Evolutionary conservation across 2,888 invertebrate species (phyloP).

Genomic region (Heliconius ethilla): DNA sequence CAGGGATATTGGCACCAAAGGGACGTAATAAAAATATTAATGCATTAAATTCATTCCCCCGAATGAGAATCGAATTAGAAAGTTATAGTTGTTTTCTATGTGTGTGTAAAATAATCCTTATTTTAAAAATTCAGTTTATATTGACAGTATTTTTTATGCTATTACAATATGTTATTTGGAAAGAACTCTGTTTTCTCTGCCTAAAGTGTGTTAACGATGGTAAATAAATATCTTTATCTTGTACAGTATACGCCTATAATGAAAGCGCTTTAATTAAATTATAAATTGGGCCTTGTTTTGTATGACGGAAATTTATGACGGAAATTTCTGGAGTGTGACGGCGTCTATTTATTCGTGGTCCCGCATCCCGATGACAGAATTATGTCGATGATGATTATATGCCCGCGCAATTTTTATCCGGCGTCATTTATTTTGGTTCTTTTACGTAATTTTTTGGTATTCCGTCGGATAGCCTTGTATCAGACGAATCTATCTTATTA

Average conservation of each 20-base stretch:
- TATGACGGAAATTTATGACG: conserved; percentile 44
- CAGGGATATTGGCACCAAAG: too few species aligned
- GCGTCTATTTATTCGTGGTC: conserved; percentile 57
- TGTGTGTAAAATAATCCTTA: not conserved
- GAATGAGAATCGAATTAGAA: too few species aligned
- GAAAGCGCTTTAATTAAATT: conserved; percentile 16
- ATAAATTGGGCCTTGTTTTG: conserved; percentile 32
- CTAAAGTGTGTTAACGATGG: not conserved
- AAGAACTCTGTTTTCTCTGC: not conserved
- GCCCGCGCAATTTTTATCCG: conserved; percentile 53
- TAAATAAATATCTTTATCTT: conserved; percentile 3
- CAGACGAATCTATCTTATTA: conserved; percentile 19
- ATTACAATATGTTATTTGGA: not conserved
- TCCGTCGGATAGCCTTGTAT: conserved; percentile 41
- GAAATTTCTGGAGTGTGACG: conserved; percentile 45
- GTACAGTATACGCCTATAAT: not conserved
- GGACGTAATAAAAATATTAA: too few species aligned
- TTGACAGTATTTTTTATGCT: not conserved
- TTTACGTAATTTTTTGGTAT: conserved; percentile 58
- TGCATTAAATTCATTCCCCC: too few species aligned
- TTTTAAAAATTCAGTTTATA: not conserved
- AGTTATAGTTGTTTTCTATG: too few species aligned
- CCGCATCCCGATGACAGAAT: conserved; percentile 66
- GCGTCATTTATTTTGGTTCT: conserved; percentile 51
- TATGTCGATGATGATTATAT: conserved; percentile 63